Evolutionary conservation across 1,140 invertebrate species (phyloP).

Genomic region (Drosophila nikananu): DNA sequence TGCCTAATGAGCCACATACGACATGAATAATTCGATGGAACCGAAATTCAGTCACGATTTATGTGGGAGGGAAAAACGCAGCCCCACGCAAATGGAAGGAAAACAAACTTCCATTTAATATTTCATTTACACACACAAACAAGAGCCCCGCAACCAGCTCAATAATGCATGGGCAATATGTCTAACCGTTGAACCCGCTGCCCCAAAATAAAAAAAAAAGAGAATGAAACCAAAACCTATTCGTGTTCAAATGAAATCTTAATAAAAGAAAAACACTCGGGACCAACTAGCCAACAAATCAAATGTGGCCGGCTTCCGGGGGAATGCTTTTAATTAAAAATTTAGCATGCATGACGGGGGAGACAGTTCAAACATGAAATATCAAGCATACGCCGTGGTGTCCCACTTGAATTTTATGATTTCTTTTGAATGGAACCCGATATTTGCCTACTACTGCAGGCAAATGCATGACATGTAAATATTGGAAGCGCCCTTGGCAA

Average conservation of each 20-base stretch:
- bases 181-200: constrained; percentile 4
- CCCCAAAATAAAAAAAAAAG: neutral
- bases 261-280: constrained; percentile 20
- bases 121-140: constrained; percentile 27
- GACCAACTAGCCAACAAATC: constrained; percentile 6
- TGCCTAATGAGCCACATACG: constrained; percentile 36
- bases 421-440: constrained; percentile 32
- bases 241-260: constrained; percentile 14
- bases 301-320: constrained; percentile 1
- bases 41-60: constrained; percentile 6
- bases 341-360: constrained; percentile 15
- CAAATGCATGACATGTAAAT: constrained; percentile 55
- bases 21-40: constrained; percentile 28
- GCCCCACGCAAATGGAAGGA: constrained; percentile 7
- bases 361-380: constrained; percentile 53
- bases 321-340: constrained; percentile 61
- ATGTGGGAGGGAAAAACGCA: neutral
- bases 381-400: constrained; percentile 65
- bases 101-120: constrained; percentile 14
- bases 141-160: constrained; percentile 24
- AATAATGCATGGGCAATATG: constrained; percentile 38
- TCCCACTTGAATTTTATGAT: constrained; percentile 24
- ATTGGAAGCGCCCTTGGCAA: constrained; percentile 59
- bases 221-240: constrained; percentile 19
- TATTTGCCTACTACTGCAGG: constrained; percentile 30